Evolutionary conservation across 2,113 vertebrate species (phyloP), one percentile per base, ranked within the genome.

Genomic region (Rhynchopsitta pachyrhyncha): DNA sequence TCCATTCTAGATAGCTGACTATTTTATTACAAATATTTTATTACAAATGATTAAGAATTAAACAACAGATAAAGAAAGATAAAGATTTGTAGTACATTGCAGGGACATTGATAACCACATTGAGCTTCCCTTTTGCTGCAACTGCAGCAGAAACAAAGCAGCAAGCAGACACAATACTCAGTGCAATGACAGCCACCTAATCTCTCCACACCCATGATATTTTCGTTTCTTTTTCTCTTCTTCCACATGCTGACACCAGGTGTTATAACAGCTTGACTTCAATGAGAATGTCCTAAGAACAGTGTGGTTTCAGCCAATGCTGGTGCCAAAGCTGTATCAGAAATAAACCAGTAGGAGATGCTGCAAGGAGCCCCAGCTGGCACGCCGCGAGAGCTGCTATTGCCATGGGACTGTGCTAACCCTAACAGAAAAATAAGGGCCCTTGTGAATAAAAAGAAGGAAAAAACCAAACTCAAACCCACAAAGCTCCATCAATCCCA

Each of bases 251-350:
- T 80, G 63, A 66, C 66, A 80, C 31, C 74, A 95, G 94, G 92
- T 96, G 96, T 73, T 95, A 2, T 7, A 94, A 96, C 93, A 96
- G 95, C 83, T 93, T 96, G 92, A 93, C 49, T 89, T 89, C 80
- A 89, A 33, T 17, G 52, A 69, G n/a, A 85, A 33, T 31, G 46
- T 82, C 91, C 81, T 46, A 71, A 57, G 80, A 96, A 79, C 73
- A 84, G 77, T 73, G 37, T 66, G 83, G 69, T 68, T 79, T 79
- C 81, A 95, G 67, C 52, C 55, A 82, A 39, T 2, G 27, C 39
- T 67, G 49, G n/a, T 95, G 95, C 94, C 95, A 95, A 91, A 78
- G 55, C 42, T 28, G 49, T 9, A 70, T 33, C 41, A 31, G 24
- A 78, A 68, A 52, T 11, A 89, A 75, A 28, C 16, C 3, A 0